Evolutionary conservation across 2,888 invertebrate genomes (phyloP).

Genomic region (Adelphocoris suturalis): DNA sequence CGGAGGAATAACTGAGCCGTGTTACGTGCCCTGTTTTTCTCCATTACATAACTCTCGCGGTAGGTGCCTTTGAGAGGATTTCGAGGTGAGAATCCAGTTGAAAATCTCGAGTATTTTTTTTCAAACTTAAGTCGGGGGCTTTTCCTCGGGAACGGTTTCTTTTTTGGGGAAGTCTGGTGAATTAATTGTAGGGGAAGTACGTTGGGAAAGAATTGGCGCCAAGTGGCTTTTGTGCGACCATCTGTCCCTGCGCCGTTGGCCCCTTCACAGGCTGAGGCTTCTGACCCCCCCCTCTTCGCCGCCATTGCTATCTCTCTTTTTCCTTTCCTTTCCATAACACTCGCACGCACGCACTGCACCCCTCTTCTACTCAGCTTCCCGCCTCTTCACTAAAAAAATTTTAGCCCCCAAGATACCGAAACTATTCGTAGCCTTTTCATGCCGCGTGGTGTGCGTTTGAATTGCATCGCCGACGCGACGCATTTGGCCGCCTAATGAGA

Average conservation of each 20-base stretch:
- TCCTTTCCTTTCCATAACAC: not conserved
- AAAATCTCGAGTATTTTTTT: not conserved
- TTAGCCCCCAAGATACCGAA: not conserved
- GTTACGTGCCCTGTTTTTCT: conserved; percentile 19
- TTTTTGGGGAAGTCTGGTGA: not conserved
- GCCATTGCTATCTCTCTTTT: not conserved
- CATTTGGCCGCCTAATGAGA: too few species aligned
- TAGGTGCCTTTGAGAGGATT: not conserved
- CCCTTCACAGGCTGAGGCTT: not conserved
- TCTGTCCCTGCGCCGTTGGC: conserved; percentile 34
- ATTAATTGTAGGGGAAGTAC: conserved; percentile 50
- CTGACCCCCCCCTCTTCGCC: not conserved
- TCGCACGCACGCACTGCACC: not conserved
- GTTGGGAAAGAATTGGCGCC: conserved; percentile 61
- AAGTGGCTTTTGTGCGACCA: conserved; percentile 60
- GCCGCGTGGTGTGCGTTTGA: not conserved
- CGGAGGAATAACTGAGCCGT: not conserved
- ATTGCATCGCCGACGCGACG: not conserved
- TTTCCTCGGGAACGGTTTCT: conserved; percentile 2
- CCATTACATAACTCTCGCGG: not conserved
- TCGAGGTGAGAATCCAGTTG: not conserved
- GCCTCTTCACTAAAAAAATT: conserved; percentile 1
- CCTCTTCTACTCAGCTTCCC: not conserved
- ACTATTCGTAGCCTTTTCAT: not conserved
- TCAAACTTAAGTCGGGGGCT: too few species aligned